Conservation (phyloP, 1,140 invertebrate species). For the Aphelinus atriplicis region DNA sequence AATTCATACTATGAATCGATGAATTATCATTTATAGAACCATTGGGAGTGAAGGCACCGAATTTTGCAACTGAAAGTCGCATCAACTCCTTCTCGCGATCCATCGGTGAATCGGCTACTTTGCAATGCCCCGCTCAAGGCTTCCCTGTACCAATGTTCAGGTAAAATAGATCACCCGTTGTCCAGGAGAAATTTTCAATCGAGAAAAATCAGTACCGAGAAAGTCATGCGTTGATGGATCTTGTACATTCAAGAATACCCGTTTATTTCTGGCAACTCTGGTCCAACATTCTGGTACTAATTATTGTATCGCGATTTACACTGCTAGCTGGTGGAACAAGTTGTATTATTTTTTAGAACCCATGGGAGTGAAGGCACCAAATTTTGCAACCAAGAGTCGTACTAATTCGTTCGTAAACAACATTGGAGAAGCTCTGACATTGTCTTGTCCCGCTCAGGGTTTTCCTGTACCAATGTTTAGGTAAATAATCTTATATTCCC, state of each 20-base stretch:
- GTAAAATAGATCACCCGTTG: constrained; percentile 52
- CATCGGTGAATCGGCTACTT: constrained; percentile 64
- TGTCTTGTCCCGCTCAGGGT: constrained; percentile 75
- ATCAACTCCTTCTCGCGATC: constrained; percentile 66
- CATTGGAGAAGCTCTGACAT: constrained; percentile 64
- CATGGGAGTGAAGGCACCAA: constrained; percentile 74
- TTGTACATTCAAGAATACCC: constrained; percentile 61
- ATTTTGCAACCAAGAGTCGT: constrained; percentile 67
- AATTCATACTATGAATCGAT: too few species aligned
- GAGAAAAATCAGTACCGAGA: too few species aligned
- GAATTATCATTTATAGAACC: constrained; percentile 65
- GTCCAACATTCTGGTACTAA: too few species aligned
- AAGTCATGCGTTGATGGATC: neutral
- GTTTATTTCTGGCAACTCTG: too few species aligned
- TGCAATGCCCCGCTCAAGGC: constrained; percentile 75
- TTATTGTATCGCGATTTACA: too few species aligned
- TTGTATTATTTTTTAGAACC: constrained; percentile 66
- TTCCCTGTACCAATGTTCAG: constrained; percentile 75
- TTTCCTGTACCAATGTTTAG: constrained; percentile 74
- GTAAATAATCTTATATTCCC: constrained; percentile 53
- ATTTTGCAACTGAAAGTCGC: constrained; percentile 66
- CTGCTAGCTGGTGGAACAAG: too few species aligned
- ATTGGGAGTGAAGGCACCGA: constrained; percentile 73
- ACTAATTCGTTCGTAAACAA: constrained; percentile 67
- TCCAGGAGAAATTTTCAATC: too few species aligned